These are phyloP conservation scores for Dinocampus coccinellae DNA, from an alignment of 2,888 invertebrate species.

Conservation along the genomic window DNA sequence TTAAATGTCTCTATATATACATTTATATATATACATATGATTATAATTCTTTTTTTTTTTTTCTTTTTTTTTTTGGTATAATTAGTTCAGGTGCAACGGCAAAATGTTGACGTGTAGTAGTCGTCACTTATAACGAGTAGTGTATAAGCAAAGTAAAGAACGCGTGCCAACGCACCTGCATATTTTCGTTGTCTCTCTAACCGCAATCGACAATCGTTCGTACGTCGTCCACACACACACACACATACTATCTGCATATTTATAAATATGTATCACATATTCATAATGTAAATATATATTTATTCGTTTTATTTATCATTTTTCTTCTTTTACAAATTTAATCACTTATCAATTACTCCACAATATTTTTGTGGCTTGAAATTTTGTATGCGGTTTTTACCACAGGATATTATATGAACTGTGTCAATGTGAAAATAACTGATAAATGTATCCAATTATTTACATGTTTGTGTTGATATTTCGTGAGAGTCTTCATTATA, in stretches of 20 bases:
- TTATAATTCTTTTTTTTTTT: too few relatives aligned
- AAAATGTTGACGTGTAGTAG: constrained; percentile 34
- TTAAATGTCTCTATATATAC: background rate
- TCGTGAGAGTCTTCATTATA: background rate
- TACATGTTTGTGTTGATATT: background rate
- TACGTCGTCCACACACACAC: background rate
- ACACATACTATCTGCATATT: too few relatives aligned
- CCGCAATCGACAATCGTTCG: constrained; percentile 41
- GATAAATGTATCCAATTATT: background rate
- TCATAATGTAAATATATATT: background rate
- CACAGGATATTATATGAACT: background rate
- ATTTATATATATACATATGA: background rate
- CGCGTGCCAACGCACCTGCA: constrained; percentile 56
- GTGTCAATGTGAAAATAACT: background rate
- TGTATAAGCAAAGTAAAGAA: constrained; percentile 1
- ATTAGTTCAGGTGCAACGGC: constrained; percentile 54
- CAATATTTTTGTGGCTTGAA: background rate
- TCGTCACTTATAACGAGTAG: background rate
- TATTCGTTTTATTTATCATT: background rate
- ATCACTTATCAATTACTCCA: too few relatives aligned
- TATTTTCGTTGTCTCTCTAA: constrained; percentile 46
- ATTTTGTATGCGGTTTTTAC: background rate
- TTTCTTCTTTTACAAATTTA: background rate
- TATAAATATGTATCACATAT: constrained; percentile 49
- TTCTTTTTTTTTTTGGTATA: constrained; percentile 39